Base-by-base conservation (phyloP, 2,797 vertebrate species). In the Tiaroga cobitis region DNA sequence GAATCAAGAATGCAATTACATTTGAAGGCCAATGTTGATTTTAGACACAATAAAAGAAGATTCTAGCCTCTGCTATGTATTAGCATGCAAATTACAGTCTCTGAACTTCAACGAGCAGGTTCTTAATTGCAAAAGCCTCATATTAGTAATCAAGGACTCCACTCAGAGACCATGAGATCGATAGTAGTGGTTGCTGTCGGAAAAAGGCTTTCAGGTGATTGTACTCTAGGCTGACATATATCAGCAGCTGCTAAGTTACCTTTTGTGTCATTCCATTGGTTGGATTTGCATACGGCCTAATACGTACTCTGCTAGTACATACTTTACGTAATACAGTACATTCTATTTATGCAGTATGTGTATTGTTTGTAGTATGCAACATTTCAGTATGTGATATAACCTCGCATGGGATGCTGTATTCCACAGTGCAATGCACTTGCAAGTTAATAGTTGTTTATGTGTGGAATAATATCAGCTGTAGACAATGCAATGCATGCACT, bases 81-180 rank as follows among this genome's bases (percentile, higher is more conserved):
- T 83, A 83, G 76, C 56, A 89, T 85, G 82, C 78, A 67, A 83
- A 67, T 83, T 43, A 65, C 54, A 79, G 69, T 63, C 82, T 69
- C 21, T 80, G 21, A 72, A 82, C 82, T 87, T 86, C 75, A 87
- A 59, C 49, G 26, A 75, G 43, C 81, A 5, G 41, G 24, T 74
- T 85, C 88, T 81, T 79, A 88, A 88, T 88, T 83, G 56, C 69
- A 11, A 43, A 37, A 68, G 11, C 41, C 37, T 77, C 76, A 32
- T 84, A 77, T 86, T 81, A 83, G 85, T 82, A 86, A 41, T 86
- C 86, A 74, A 54, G 79, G 69, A 78, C 84, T 86, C 70, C 19
- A 59, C 78, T 87, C 63, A n/a, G 51, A 74, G 51, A 51, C 39
- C 76, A 15, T 56, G 70, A 61, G 68, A 87, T 90, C 87, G 21